Base-by-base conservation (phyloP, 2,113 vertebrate genomes). In the Hystrix cristata region DNA sequence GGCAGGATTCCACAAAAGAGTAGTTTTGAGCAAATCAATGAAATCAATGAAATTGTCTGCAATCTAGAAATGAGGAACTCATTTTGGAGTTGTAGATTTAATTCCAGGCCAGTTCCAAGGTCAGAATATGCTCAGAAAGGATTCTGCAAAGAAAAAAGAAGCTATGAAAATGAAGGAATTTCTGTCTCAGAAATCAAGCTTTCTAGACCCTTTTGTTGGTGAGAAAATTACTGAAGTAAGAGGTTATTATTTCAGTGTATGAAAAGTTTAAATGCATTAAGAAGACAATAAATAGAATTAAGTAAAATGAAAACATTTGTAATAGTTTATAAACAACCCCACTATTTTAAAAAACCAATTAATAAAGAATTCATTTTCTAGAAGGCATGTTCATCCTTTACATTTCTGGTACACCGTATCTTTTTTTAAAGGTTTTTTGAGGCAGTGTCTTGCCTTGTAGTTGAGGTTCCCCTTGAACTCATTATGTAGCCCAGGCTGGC, bases 61-160 rank as follows among this genome's bases (percentile, higher is more conserved):
- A 81, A 34, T 0, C 0, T 1, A 90, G 60, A 71, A 78, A 9
- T 25, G 69, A 48, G 27, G 12, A 65, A 92, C 91, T 82, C 64
- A 79, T 86, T 92, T 86, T 90, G 27, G 27, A 85, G 46, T 69
- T 76, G 11, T 78, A 12, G 23, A 6, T 64, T 89, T 96, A 86
- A 59, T 89, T 85, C 7, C 23, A 71, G 27, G 21, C 14, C 46
- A 82, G 18, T 64, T 78, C 5, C n/a, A 81, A 94, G 23, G 51
- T 21, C 10, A 80, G n/a, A n/a, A 65, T 65, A 67, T 43, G 29
- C 1, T 83, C 13, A 57, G 46, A 93, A 60, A 85, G 3, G 46
- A 69, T 31, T 76, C 5, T 27, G 1, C 1, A 91, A 93, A 85
- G 38, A 29, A 74, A 81, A 92, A 8, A 46, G 7, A 88, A 89